A percentile compares a stretch with the other conserved stretches of the same genome.
These are phyloP conservation scores for Diaperis boleti DNA, from an alignment of 2,888 invertebrate genomes.

Conservation along the genomic window DNA sequence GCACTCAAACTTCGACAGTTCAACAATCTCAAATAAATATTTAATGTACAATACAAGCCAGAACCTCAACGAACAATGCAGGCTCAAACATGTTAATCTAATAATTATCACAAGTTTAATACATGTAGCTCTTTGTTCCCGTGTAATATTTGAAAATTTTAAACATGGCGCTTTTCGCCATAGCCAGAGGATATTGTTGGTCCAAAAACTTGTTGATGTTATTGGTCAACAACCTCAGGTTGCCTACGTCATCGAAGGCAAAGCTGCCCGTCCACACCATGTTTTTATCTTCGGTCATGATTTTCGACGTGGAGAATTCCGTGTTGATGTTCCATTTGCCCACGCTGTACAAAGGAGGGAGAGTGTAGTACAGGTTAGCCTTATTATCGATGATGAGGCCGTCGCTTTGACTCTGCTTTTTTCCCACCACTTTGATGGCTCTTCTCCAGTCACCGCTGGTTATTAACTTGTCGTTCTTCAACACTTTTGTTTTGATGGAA, in stretches of 20 bases:
- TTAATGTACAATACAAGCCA: no score
- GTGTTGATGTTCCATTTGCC: slow-evolving; percentile 76
- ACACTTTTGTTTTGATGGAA: slow-evolving; percentile 71
- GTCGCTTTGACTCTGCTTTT: slow-evolving; percentile 75
- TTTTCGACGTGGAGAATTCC: slow-evolving; percentile 67
- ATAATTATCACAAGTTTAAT: no score
- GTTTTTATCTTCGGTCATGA: slow-evolving; percentile 71
- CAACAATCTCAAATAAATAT: no score
- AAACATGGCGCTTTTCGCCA: slow-evolving; percentile 48
- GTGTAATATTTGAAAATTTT: slow-evolving; percentile 50
- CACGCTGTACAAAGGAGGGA: slow-evolving; percentile 76
- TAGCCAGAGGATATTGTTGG: slow-evolving; percentile 27
- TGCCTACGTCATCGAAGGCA: slow-evolving; percentile 74
- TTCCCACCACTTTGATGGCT: slow-evolving; percentile 59
- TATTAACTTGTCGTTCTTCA: slow-evolving; percentile 70
- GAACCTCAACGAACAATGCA: no score
- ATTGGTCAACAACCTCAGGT: slow-evolving; percentile 75
- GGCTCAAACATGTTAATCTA: no score
- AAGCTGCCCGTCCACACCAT: slow-evolving; percentile 81
- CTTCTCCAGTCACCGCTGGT: slow-evolving; percentile 55
- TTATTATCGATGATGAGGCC: slow-evolving; percentile 76
- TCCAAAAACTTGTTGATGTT: slow-evolving; percentile 49
- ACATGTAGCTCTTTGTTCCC: slow-evolving; percentile 54
- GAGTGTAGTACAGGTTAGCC: slow-evolving; percentile 76
- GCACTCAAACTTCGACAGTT: no score